These are phyloP conservation scores for Gambelia wislizenii DNA, from an alignment of 2,797 vertebrate genomes.

Conservation along the genomic window DNA sequence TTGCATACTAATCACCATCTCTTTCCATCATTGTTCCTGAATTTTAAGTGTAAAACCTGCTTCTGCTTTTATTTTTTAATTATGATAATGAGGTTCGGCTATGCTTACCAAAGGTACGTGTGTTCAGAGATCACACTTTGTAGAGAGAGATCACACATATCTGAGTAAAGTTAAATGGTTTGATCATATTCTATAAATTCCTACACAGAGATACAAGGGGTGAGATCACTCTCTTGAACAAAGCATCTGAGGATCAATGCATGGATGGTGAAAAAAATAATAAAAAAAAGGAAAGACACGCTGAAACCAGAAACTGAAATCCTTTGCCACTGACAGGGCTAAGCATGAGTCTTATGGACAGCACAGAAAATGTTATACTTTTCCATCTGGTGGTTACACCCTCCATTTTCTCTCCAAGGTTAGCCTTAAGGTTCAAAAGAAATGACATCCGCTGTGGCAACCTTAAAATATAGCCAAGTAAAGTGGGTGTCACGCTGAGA, in stretches of 20 bases:
- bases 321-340: not conserved
- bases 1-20: not conserved
- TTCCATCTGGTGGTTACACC: too few relatives aligned
- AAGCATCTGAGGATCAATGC: not conserved
- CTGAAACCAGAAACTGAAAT: not conserved
- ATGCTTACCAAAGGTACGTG: conserved; percentile 12
- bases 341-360: not conserved
- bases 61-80: conserved; percentile 5
- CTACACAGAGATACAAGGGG: not conserved
- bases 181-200: conserved; percentile 5
- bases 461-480: not conserved
- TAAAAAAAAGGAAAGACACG: not conserved
- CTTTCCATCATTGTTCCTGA: not conserved
- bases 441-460: not conserved
- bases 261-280: not conserved
- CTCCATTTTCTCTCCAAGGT: not conserved
- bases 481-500: not conserved
- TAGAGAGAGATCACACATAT: conserved; percentile 7
- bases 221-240: conserved; percentile 1
- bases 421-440: too few relatives aligned
- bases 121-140: conserved; percentile 17
- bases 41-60: conserved; percentile 9
- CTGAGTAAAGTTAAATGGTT: conserved; percentile 5
- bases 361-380: not conserved
- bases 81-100: not conserved